These are phyloP conservation scores for Melinopterus prodromus DNA, from an alignment of 2,888 invertebrate species.

Conservation along the genomic window DNA sequence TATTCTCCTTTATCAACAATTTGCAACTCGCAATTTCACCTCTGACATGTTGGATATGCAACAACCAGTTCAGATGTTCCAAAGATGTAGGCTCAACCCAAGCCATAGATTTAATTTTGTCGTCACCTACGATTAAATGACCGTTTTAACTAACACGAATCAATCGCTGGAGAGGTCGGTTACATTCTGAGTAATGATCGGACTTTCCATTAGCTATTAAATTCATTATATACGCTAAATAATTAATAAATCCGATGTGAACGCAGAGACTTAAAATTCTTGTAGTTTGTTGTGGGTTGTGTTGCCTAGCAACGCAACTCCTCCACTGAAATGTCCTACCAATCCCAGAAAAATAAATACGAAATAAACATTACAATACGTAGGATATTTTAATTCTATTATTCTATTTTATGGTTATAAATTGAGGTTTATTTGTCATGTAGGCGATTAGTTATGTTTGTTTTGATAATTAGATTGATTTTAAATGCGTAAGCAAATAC, in stretches of 20 bases:
- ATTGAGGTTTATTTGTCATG: background rate
- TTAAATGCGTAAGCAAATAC: background rate
- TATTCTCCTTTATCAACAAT: slow-evolving; percentile 70
- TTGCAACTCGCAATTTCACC: slow-evolving; percentile 74
- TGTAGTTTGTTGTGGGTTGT: slow-evolving; percentile 28
- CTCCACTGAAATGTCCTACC: background rate
- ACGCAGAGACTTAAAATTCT: slow-evolving; percentile 12
- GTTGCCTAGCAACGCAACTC: slow-evolving; percentile 32
- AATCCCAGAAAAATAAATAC: background rate
- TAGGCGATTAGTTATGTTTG: background rate
- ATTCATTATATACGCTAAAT: slow-evolving; percentile 44
- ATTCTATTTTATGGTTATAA: background rate
- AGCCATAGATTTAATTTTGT: slow-evolving; percentile 27
- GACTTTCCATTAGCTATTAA: slow-evolving; percentile 45
- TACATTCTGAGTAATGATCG: slow-evolving; percentile 36
- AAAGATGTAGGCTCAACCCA: slow-evolving; percentile 55
- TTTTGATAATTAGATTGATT: background rate
- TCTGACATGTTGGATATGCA: slow-evolving; percentile 74
- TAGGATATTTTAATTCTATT: slow-evolving; percentile 24
- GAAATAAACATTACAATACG: too few relatives aligned
- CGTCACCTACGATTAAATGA: slow-evolving; percentile 26
- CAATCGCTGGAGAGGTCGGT: background rate
- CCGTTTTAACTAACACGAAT: background rate
- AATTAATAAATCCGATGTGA: slow-evolving; percentile 35
- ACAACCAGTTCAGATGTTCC: slow-evolving; percentile 73